Conservation (phyloP, 2,888 invertebrate species). For the Catotricha subobsoleta region DNA sequence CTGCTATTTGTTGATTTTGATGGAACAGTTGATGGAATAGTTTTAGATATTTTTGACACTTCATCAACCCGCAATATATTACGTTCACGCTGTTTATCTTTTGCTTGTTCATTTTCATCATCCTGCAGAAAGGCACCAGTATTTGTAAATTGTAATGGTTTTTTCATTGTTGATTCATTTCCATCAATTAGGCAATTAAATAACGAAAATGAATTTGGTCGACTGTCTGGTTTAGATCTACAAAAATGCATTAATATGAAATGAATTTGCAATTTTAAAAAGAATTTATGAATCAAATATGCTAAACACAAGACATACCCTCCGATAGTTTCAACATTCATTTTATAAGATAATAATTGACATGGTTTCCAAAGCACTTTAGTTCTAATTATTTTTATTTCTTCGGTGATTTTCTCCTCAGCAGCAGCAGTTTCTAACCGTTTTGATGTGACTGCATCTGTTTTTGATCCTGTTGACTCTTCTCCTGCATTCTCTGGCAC, state of each 20-base stretch:
- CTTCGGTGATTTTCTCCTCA: constrained; percentile 13
- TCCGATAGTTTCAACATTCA: constrained; percentile 75
- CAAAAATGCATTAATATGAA: too few species aligned
- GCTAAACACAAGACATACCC: background rate
- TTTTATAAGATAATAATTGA: constrained; percentile 68
- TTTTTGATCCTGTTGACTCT: constrained; percentile 19
- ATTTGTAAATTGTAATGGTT: background rate
- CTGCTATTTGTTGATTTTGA: background rate
- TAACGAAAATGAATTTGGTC: constrained; percentile 49
- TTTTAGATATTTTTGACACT: too few species aligned
- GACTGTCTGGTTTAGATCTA: constrained; percentile 28
- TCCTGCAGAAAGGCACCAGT: background rate
- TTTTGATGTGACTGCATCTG: constrained; percentile 37
- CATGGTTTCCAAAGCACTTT: constrained; percentile 65
- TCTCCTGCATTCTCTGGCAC: constrained; percentile 35
- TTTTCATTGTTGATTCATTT: constrained; percentile 17
- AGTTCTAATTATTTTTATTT: constrained; percentile 58
- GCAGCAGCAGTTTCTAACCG: constrained; percentile 8
- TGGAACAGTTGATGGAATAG: background rate
- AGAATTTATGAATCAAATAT: background rate
- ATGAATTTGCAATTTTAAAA: too few species aligned
- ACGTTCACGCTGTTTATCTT: too few species aligned
- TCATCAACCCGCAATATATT: too few species aligned
- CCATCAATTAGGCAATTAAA: constrained; percentile 55
- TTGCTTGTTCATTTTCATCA: background rate